Base-by-base conservation (phyloP, 2,113 vertebrate genomes). In the Psephotus haematonotus region DNA sequence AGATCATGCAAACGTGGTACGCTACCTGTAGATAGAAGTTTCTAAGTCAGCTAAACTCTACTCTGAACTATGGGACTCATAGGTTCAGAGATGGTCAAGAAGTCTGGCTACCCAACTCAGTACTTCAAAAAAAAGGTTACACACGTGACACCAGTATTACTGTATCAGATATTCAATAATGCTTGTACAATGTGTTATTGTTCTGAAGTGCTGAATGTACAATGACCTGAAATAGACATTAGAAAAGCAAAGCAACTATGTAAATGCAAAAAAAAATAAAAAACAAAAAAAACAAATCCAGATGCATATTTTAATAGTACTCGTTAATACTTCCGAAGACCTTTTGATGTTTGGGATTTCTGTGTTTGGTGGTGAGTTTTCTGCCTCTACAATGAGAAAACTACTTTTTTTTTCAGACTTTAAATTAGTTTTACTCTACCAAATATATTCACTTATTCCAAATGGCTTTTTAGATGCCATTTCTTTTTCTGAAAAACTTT, bases 1-100 rank as follows among this genome's bases (percentile, higher is more conserved):
- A 57, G 27, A 59, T 5, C 15, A 6, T 3, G 62, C 23, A 82
- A 55, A 52, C 20, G 2, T 1, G 0, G 25, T 22, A 17, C 1
- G 12, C 47, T 7, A 71, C 65, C 17, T 67, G 25, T 11, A 81
- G n/a, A 49, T 55, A 22, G 18, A 64, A 79, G 70, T 10, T 74
- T 24, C 23, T 22, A 72, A 72, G 5, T 25, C 62, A 85, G 67
- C 43, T 69, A 67, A 91, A 85, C 1, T 35, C 52, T 37, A 3
- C 44, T 10, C 24, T 43, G 74, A 60, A 8, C 57, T 64, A 57
- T 13, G 11, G 27, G 20, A 57, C 6, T 20, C 18, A 5, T 1
- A 27, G 43, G 10, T 27, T 55, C 35, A 50, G 60, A 49, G 20
- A 68, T 11, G 13, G 62, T 5, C 31, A 68, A 53, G 27, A 17